phyloP scores from a whole-genome alignment of 30 jellyfish, hydroid and myxozoan genomes.

The Chrysaora quinquecirrha region DNA sequence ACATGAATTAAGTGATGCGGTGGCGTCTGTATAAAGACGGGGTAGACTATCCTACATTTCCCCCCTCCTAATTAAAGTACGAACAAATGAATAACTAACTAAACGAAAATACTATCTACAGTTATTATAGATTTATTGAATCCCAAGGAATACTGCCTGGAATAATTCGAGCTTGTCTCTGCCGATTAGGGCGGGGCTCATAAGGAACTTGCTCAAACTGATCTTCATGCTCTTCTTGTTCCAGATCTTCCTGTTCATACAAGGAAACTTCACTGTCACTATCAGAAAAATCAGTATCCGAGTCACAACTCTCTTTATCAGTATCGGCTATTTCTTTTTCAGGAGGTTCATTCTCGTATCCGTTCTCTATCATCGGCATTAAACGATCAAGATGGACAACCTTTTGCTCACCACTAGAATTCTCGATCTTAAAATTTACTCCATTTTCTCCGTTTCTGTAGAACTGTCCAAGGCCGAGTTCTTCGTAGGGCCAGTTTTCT shows the following conservation, averaged over 20 bases:
- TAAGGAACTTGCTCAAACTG: not conserved
- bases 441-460: slow-evolving; percentile 53
- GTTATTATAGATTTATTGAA: too few species aligned
- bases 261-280: not conserved
- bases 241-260: not conserved
- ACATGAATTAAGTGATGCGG: not conserved
- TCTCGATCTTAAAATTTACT: slow-evolving; percentile 52
- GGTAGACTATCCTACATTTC: not conserved
- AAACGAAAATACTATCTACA: not conserved
- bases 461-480: slow-evolving; percentile 53
- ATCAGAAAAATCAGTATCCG: not conserved
- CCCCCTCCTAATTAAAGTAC: not conserved
- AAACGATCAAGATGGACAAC: slow-evolving; percentile 6
- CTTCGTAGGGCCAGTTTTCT: slow-evolving; percentile 51
- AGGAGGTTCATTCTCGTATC: not conserved
- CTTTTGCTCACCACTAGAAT: slow-evolving; percentile 7
- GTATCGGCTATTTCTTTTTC: not conserved
- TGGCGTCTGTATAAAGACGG: not conserved
- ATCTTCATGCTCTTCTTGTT: not conserved
- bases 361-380: not conserved
- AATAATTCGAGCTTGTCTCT: not conserved
- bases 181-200: not conserved
- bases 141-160: not conserved
- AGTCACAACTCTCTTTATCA: not conserved
- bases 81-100: not conserved